Evolutionary conservation across 1,140 invertebrate species (phyloP).

Genomic region (Asbolus verrucosus): DNA sequence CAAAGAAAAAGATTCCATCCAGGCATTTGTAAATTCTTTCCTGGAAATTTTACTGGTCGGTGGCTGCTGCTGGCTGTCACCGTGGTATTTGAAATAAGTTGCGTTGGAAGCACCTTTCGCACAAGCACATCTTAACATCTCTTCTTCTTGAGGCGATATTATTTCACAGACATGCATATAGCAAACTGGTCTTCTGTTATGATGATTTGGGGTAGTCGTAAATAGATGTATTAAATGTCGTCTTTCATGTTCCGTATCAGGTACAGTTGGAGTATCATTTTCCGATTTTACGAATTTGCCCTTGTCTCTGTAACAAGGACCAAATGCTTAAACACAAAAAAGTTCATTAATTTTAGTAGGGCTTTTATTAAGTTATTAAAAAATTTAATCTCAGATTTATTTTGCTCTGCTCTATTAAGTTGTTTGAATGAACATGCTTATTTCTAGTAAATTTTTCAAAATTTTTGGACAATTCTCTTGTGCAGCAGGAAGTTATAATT

Average conservation of each 20-base stretch:
- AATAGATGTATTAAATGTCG: constrained; percentile 46
- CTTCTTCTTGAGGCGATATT: constrained; percentile 50
- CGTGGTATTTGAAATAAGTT: background rate
- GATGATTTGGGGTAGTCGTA: constrained; percentile 6
- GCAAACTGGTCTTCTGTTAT: constrained; percentile 43
- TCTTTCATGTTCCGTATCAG: background rate
- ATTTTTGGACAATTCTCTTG: no score
- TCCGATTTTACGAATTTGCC: background rate
- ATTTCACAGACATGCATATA: constrained; percentile 50
- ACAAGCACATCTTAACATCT: constrained; percentile 51
- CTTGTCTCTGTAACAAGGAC: constrained; percentile 4
- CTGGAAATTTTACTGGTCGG: constrained; percentile 39
- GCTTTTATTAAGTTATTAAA: no score
- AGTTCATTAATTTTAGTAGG: no score
- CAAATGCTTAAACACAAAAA: no score
- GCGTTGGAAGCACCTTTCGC: constrained; percentile 48
- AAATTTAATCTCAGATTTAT: no score
- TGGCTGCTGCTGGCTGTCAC: background rate
- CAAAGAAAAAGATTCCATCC: constrained; percentile 48
- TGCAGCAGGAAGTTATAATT: no score
- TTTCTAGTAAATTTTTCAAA: no score
- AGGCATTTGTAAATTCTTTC: constrained; percentile 49
- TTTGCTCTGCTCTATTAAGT: no score
- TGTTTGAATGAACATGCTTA: no score
- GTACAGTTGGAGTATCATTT: background rate